Evolutionary conservation across 2,113 vertebrate species (phyloP), one percentile per base, ranked within the genome.

Genomic region (Pseudorasbora parva): DNA sequence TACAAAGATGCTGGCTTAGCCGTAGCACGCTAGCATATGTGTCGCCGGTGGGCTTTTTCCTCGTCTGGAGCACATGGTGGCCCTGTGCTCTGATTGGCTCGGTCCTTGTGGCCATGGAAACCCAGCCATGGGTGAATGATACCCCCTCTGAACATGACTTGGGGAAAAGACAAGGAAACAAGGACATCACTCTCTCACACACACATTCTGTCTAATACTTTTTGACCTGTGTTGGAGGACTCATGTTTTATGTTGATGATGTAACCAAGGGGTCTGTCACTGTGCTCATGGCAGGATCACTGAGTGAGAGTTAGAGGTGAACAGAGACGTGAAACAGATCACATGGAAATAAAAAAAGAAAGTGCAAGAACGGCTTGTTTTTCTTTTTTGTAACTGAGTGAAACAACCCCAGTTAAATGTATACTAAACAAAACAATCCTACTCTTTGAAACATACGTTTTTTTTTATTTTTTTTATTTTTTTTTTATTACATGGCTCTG

Each of bases 71-170:
- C 91, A 90, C 90, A 87, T 85, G 90, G 88, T 80, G 90, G 88
- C 88, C 91, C 78, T 33, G 56, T 69, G 88, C 87, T 90, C 83
- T 86, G 89, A 91, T 89, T 75, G 87, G 91, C 89, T 89, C 15
- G 66, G 83, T 86, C 92, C 90, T 89, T 72, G 87, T 90, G 91
- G 92, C 90, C 88, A 92, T 88, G 88, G 84, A 91, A 91, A 92
- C 76, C 84, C 91, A 91, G 83, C 93, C 92, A 91, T 93, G 93
- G 91, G 91, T 92, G 88, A 94, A 92, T 85, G 92, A 92, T 90
- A 88, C 91, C 91, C 87, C 92, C 90, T 90, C 92, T 88, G 91
- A 92, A 91, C 83, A 90, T 86, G 88, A 91, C 91, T 90, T 68
- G 68, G 82, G 91, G 90, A 92, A 85, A 81, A 89, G 86, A 90